Base-by-base conservation (phyloP, 2,888 invertebrate genomes). In the Aspidiotus rigidus region DNA sequence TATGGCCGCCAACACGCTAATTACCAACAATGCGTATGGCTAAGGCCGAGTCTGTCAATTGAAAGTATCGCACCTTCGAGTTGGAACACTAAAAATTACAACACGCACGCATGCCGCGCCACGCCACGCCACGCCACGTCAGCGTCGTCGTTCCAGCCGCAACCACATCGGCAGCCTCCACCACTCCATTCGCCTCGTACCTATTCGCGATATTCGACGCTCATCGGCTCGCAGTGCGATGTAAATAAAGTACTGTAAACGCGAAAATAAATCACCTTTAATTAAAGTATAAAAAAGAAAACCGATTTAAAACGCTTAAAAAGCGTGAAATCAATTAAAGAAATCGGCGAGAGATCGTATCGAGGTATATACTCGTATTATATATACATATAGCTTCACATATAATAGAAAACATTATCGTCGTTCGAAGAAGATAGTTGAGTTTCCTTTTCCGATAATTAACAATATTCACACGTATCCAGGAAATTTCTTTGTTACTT, bases 301-400 rank as follows among this genome's bases (percentile, higher is more conserved):
- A 59, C 13, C 59, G 59, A 59, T 59, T 59, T 59, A 28, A 59
- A 59, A 39, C 16, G 59, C 59, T 59, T 59, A 66, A 66, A 66
- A 60, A 44, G 66, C 66, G 66, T 66, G 66, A 66, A 66, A 66
- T 66, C 66, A 66, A 66, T 66, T 66, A 66, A 66, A 59, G 66
- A 66, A 66, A 66, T 66, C 59, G 59, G 66, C 28, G 41, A 66
- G 59, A 57, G 66, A 66, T 66, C 66, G 59, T 66, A 66, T 66
- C 66, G 66, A 60, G 57, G 62, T 62, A 62, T 16, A 55, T 15
- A 9, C 9, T 15, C 9, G 56, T 16, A 7, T 9, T n/a, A 7
- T 16, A 5, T 16, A 55, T 16, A 13, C 6, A 55, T 16, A n/a
- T n/a, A 55, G 17, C 15, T 16, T 9, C 15, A 55, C 13, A 5